Evolutionary conservation across 2,888 invertebrate species (phyloP).

Genomic region (Peribatodes rhomboidaria): DNA sequence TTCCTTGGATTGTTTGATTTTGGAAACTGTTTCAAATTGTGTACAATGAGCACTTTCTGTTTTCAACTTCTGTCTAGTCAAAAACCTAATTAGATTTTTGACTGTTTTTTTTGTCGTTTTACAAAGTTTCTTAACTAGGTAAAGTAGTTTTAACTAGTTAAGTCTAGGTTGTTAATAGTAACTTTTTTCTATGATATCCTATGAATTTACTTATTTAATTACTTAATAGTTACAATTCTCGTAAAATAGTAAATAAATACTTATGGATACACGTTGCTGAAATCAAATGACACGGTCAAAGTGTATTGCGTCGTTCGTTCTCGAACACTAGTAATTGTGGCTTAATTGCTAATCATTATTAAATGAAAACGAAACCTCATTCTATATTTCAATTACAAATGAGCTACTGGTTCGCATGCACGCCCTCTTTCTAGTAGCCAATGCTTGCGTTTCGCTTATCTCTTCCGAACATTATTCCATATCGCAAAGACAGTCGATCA

Average conservation of each 20-base stretch:
- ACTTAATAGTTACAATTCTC: too few relatives aligned
- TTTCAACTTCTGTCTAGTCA: neutral
- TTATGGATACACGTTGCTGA: neutral
- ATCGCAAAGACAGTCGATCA: slow-evolving; percentile 16
- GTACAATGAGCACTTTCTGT: slow-evolving; percentile 4
- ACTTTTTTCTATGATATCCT: too few relatives aligned
- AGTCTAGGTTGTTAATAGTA: too few relatives aligned
- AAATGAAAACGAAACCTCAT: slow-evolving; percentile 24
- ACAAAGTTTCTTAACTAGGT: neutral
- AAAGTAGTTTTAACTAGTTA: too few relatives aligned
- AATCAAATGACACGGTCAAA: slow-evolving; percentile 6
- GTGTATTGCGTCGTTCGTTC: slow-evolving; percentile 20
- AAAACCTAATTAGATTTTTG: too few relatives aligned
- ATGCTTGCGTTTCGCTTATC: slow-evolving; percentile 2
- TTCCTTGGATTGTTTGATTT: slow-evolving; percentile 17
- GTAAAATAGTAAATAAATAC: too few relatives aligned
- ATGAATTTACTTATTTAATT: too few relatives aligned
- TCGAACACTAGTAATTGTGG: slow-evolving; percentile 23
- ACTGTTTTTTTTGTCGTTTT: neutral
- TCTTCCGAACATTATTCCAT: neutral
- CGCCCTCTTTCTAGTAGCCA: slow-evolving; percentile 14
- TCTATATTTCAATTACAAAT: slow-evolving; percentile 38
- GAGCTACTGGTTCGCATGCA: slow-evolving; percentile 25
- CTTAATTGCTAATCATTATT: slow-evolving; percentile 30
- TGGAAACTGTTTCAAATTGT: slow-evolving; percentile 10